Percentiles rank a stretch among this genome's conserved stretches.
Conservation (phyloP, 2,888 invertebrate species). For the Lasioglossum leucozonium region DNA sequence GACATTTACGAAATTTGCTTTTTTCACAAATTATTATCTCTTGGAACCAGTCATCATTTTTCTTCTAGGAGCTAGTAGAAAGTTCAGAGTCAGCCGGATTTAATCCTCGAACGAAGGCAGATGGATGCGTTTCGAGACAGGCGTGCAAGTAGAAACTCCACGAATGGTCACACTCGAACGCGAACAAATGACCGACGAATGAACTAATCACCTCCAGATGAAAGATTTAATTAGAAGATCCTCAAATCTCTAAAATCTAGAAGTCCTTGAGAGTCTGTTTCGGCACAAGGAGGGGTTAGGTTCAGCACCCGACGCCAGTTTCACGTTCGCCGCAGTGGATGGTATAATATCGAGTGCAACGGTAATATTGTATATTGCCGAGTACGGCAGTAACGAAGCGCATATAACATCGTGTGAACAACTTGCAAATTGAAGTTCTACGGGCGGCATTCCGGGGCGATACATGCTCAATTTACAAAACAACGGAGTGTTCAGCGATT, state of each 20-base stretch:
- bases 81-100: no score
- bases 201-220: neutral
- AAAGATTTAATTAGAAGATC: neutral
- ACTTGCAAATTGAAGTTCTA: slow-evolving; percentile 16
- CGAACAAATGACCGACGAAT: neutral
- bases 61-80: no score
- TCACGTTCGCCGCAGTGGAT: neutral
- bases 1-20: neutral
- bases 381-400: neutral
- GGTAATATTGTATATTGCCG: neutral
- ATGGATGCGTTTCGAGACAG: no score
- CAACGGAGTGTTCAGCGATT: slow-evolving; percentile 20
- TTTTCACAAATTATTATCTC: no score
- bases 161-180: neutral
- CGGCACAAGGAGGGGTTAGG: neutral
- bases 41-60: no score
- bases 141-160: no score
- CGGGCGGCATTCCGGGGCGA: neutral
- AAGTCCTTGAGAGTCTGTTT: neutral
- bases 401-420: neutral
- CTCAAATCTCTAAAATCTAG: neutral
- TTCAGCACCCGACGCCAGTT: neutral
- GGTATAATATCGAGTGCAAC: slow-evolving; percentile 7
- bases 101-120: no score
- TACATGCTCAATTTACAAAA: slow-evolving; percentile 29